These are phyloP conservation scores for Tetramorium simillimum DNA, from an alignment of 1,140 invertebrate genomes.

Conservation along the genomic window DNA sequence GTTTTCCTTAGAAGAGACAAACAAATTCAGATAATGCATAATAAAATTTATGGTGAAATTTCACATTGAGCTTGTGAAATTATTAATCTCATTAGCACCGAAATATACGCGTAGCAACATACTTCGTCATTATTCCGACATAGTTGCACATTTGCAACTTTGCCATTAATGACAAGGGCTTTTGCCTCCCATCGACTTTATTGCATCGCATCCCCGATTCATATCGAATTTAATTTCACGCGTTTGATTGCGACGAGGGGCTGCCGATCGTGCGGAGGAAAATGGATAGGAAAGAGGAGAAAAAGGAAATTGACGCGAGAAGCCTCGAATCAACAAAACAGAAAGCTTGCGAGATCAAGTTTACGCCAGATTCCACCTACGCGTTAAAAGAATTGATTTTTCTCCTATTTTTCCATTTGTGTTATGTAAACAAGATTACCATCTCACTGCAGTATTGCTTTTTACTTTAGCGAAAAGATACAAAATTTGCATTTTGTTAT, in stretches of 20 bases:
- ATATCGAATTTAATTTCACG: conserved; percentile 40
- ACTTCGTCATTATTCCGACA: background rate
- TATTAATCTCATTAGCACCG: background rate
- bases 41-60: background rate
- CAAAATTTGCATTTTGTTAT: background rate
- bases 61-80: background rate
- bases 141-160: background rate
- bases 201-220: background rate
- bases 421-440: background rate
- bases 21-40: background rate
- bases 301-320: conserved; percentile 3
- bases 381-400: background rate
- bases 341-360: background rate
- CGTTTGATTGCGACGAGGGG: background rate
- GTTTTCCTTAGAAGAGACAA: background rate
- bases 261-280: background rate
- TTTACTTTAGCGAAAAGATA: background rate
- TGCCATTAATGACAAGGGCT: conserved; percentile 14
- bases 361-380: background rate
- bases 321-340: background rate
- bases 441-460: background rate
- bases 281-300: background rate
- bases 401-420: background rate
- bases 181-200: background rate
- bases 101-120: background rate